Percentiles rank a stretch among this genome's conserved stretches.
These are phyloP conservation scores for Philhelius pedissequus DNA, from an alignment of 2,888 invertebrate species.

Conservation along the genomic window DNA sequence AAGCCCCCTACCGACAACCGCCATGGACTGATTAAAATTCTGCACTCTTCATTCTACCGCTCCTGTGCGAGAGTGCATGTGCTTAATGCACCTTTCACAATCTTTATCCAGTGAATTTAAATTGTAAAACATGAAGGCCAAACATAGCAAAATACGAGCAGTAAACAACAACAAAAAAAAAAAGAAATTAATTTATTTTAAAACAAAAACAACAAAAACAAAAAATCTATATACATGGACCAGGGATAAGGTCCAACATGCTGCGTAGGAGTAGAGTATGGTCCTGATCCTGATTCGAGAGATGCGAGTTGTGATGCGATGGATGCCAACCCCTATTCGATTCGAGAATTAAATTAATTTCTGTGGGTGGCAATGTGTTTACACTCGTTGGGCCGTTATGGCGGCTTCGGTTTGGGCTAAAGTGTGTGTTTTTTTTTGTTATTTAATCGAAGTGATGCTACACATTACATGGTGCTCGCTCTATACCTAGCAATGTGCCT, in stretches of 20 bases:
- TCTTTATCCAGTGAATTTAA: conserved; percentile 50
- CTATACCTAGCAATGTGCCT: neutral
- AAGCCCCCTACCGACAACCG: neutral
- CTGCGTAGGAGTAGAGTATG: neutral
- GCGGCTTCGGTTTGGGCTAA: neutral
- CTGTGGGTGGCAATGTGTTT: conserved; percentile 57
- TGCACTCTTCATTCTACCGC: neutral
- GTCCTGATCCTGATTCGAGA: neutral
- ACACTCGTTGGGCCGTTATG: conserved; percentile 33
- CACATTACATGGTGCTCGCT: neutral
- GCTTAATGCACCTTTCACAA: conserved; percentile 62
- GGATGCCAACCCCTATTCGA: conserved; percentile 14
- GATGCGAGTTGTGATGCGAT: neutral
- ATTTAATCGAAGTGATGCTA: conserved; percentile 32
- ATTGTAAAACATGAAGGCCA: conserved; percentile 7
- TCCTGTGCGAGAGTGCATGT: conserved; percentile 11
- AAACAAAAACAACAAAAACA: conserved; percentile 14
- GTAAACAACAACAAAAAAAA: conserved; percentile 27
- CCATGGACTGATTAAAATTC: neutral
- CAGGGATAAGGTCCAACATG: conserved; percentile 17
- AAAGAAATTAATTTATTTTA: conserved; percentile 53
- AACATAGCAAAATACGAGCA: neutral
- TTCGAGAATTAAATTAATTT: conserved; percentile 52
- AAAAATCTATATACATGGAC: neutral
- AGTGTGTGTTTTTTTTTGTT: neutral